Percentiles rank a stretch among this genome's conserved stretches.
phyloP scores from a whole-genome alignment of 2,797 vertebrate species.

The Poecilia wingei region DNA sequence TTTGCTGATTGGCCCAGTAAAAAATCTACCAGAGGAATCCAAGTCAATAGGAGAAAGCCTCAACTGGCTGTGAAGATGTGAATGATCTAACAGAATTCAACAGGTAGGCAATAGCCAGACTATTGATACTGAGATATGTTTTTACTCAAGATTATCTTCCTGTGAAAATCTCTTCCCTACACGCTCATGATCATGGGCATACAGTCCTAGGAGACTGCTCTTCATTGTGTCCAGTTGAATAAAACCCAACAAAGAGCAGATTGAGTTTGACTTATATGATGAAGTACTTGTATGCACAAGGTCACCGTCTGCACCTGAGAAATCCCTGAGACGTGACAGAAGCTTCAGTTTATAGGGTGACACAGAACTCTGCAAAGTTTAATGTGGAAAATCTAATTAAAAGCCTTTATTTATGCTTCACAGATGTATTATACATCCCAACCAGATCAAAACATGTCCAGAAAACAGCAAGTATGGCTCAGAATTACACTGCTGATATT shows the following conservation, averaged over 20 bases:
- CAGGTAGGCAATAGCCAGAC: too few relatives aligned
- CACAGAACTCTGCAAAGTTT: neutral
- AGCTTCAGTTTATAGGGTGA: neutral
- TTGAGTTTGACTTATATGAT: neutral
- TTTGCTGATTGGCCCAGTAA: too few relatives aligned
- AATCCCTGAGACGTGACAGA: conserved; percentile 2
- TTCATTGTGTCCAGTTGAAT: neutral
- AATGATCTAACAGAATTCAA: too few relatives aligned
- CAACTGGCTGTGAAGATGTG: too few relatives aligned
- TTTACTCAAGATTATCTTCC: neutral
- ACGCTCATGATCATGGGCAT: neutral
- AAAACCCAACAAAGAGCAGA: neutral
- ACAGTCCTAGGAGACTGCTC: neutral
- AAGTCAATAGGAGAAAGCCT: too few relatives aligned
- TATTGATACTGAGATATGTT: neutral
- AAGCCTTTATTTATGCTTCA: neutral
- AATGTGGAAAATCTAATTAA: neutral
- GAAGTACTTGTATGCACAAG: neutral
- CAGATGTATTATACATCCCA: neutral
- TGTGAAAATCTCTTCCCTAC: neutral
- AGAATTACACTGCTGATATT: neutral
- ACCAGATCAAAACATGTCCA: neutral
- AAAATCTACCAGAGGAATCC: too few relatives aligned
- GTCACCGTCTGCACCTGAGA: neutral
- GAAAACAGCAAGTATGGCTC: neutral